Conservation (phyloP, 2,113 vertebrate genomes). For the Sialia sialis region DNA sequence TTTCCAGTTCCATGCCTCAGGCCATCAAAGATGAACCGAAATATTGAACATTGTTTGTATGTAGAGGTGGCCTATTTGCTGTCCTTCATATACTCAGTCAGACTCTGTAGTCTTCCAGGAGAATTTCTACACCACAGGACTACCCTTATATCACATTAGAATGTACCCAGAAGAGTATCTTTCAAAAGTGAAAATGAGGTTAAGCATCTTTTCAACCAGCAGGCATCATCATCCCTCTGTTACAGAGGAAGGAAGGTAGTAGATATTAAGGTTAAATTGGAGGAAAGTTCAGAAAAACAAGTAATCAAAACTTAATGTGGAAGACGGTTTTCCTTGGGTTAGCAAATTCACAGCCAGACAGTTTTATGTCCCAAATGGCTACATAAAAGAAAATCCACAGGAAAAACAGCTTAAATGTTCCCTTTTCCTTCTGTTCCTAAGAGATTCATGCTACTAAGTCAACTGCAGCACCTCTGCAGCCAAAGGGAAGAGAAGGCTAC, state of each 20-base stretch:
- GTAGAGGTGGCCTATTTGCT: background rate
- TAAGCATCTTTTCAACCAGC: background rate
- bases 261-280: background rate
- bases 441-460: background rate
- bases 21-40: background rate
- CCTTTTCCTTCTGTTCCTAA: background rate
- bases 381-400: background rate
- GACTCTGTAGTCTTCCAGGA: background rate
- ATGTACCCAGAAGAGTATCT: background rate
- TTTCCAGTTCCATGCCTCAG: background rate
- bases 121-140: background rate
- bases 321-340: background rate
- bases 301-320: background rate
- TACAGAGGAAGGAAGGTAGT: background rate
- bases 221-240: background rate
- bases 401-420: background rate
- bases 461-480: background rate
- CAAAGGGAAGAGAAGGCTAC: background rate
- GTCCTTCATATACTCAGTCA: background rate
- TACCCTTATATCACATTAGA: background rate
- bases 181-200: background rate
- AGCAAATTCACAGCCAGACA: background rate
- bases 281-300: background rate
- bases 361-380: background rate
- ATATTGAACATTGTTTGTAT: background rate